These are phyloP conservation scores for Sternarchorhynchus goeldii DNA, from an alignment of 2,797 vertebrate genomes.

Conservation along the genomic window DNA sequence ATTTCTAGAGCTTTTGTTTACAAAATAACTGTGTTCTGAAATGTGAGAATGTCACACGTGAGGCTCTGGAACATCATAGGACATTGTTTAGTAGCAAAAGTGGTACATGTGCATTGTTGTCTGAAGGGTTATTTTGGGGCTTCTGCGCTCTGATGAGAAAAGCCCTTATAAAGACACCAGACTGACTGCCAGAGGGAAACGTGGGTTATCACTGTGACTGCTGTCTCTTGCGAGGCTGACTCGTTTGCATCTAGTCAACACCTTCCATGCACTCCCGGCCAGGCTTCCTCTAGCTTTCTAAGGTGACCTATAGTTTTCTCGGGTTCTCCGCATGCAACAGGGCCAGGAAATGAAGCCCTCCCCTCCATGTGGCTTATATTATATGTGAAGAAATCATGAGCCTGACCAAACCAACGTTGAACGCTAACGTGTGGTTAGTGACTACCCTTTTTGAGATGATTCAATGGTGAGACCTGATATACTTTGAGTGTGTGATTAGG, in stretches of 20 bases:
- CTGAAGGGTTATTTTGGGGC: constrained; percentile 70
- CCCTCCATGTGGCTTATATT: constrained; percentile 60
- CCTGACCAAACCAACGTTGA: constrained; percentile 30
- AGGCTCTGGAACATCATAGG: too few species aligned
- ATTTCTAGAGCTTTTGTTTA: too few species aligned
- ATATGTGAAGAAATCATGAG: constrained; percentile 56
- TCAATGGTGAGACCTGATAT: not conserved
- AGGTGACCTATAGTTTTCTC: constrained; percentile 40
- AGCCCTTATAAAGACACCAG: constrained; percentile 75
- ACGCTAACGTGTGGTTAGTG: constrained; percentile 51
- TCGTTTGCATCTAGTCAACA: constrained; percentile 76
- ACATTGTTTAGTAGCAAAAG: not conserved
- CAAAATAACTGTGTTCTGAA: not conserved
- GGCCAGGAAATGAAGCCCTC: constrained; percentile 42
- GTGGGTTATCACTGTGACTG: constrained; percentile 71
- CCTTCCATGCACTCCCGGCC: constrained; percentile 54
- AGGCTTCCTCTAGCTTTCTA: constrained; percentile 12
- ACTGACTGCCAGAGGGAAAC: constrained; percentile 65
- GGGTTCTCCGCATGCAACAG: not conserved
- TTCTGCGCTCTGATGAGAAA: constrained; percentile 59
- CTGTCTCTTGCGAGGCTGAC: constrained; percentile 64
- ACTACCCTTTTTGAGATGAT: constrained; percentile 35
- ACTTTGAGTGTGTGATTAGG: constrained; percentile 40
- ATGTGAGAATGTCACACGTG: not conserved
- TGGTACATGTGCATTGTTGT: not conserved